Conservation (phyloP, 1,140 invertebrate genomes). For the Hylaeus anthracinus region DNA sequence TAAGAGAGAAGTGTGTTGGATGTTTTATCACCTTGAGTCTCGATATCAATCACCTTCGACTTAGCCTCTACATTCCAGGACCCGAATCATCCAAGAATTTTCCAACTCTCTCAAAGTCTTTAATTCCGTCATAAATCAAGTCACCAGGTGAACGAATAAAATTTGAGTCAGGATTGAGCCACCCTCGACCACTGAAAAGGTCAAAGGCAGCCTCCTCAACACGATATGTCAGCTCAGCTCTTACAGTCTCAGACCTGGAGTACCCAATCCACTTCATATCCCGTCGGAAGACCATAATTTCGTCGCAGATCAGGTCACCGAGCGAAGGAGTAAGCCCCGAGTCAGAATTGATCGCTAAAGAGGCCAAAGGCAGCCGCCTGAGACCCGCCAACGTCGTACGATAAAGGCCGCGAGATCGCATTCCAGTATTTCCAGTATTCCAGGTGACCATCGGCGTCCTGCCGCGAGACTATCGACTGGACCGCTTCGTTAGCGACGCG, state of each 20-base stretch:
- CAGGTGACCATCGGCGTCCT: conserved; percentile 17
- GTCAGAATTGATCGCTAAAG: not conserved
- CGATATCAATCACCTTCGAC: not conserved
- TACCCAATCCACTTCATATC: too few relatives aligned
- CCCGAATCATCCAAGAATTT: not conserved
- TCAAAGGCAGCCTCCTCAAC: too few relatives aligned
- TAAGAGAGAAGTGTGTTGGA: too few relatives aligned
- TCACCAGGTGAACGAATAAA: too few relatives aligned
- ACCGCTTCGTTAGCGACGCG: conserved; percentile 38
- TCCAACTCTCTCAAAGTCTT: not conserved
- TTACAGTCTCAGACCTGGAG: too few relatives aligned
- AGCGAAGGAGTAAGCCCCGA: not conserved
- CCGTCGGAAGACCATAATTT: too few relatives aligned
- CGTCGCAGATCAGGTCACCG: not conserved
- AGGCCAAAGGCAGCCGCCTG: not conserved
- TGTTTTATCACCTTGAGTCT: too few relatives aligned
- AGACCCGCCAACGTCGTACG: not conserved
- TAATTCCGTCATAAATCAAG: not conserved
- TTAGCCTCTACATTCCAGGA: not conserved
- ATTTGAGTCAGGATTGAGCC: too few relatives aligned
- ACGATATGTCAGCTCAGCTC: too few relatives aligned
- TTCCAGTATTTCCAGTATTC: conserved; percentile 57
- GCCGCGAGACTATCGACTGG: conserved; percentile 31
- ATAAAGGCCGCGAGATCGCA: conserved; percentile 28
- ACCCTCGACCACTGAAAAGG: too few relatives aligned